These are phyloP conservation scores for Tetraneura akinire DNA, from an alignment of 1,140 invertebrate species.

Conservation along the genomic window DNA sequence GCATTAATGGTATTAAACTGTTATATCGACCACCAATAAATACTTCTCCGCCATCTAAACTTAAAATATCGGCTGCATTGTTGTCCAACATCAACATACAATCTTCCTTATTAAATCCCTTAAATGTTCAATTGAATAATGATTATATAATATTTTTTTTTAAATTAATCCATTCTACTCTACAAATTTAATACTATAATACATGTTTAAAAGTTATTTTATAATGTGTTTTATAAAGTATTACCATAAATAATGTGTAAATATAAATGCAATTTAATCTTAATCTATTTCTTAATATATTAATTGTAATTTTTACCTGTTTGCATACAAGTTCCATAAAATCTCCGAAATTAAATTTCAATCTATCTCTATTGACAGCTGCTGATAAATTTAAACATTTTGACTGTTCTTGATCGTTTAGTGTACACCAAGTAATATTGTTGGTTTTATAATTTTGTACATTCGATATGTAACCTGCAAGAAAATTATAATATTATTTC, in stretches of 20 bases:
- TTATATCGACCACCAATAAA: conserved; percentile 90
- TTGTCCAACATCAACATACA: conserved; percentile 78
- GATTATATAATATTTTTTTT: too few species aligned
- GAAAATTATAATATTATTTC: neutral
- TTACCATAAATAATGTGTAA: too few species aligned
- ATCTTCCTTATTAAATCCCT: conserved; percentile 77
- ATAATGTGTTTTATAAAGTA: too few species aligned
- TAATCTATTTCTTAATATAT: neutral
- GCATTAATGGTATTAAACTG: conserved; percentile 86
- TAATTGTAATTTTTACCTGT: too few species aligned
- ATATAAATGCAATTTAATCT: too few species aligned
- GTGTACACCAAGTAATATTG: conserved; percentile 71
- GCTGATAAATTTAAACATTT: conserved; percentile 76
- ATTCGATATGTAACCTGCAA: neutral
- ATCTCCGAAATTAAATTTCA: conserved; percentile 64
- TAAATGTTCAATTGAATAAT: neutral
- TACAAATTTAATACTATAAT: too few species aligned
- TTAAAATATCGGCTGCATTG: conserved; percentile 80
- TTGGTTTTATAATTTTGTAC: conserved; percentile 3
- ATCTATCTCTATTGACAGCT: conserved; percentile 67
- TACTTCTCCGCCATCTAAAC: conserved; percentile 88
- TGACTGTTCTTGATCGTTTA: conserved; percentile 69
- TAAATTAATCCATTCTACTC: too few species aligned
- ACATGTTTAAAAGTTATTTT: too few species aligned
- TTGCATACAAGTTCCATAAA: conserved; percentile 69